phyloP scores from a whole-genome alignment of 2,888 invertebrate genomes.

The Melitaea athalia region DNA sequence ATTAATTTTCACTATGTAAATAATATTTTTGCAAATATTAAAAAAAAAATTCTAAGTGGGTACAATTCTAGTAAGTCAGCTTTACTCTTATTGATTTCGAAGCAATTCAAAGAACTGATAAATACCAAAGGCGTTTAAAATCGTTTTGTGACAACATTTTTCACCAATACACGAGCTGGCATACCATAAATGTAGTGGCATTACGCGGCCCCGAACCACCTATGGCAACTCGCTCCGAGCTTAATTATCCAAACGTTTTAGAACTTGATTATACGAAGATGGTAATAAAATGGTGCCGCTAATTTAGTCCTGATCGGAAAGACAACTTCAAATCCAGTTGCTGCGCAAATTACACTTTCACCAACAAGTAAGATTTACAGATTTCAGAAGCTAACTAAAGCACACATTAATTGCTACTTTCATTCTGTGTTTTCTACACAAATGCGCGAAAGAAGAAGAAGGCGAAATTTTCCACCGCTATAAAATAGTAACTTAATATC shows the following conservation, averaged over 20 bases:
- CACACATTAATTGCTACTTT: too few species aligned
- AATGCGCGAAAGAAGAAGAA: too few species aligned
- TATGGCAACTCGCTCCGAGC: slow-evolving; percentile 68
- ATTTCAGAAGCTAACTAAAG: neutral
- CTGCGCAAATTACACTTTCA: slow-evolving; percentile 39
- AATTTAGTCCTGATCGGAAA: slow-evolving; percentile 40
- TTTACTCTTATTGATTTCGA: slow-evolving; percentile 23
- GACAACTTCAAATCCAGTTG: slow-evolving; percentile 32
- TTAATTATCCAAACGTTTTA: slow-evolving; percentile 72
- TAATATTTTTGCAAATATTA: neutral
- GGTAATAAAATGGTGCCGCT: slow-evolving; percentile 45
- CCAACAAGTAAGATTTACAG: slow-evolving; percentile 18
- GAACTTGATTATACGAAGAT: slow-evolving; percentile 66
- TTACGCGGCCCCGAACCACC: slow-evolving; percentile 71
- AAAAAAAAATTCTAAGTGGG: neutral
- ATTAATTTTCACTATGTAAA: too few species aligned
- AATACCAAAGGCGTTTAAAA: slow-evolving; percentile 67
- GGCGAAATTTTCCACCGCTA: too few species aligned
- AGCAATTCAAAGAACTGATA: slow-evolving; percentile 46
- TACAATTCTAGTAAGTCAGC: neutral
- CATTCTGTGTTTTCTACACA: too few species aligned
- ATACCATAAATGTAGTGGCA: slow-evolving; percentile 69
- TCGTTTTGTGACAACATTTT: slow-evolving; percentile 68
- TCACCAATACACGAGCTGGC: slow-evolving; percentile 65
- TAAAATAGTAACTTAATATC: too few species aligned